phyloP scores from a whole-genome alignment of 2,797 vertebrate genomes.

The Gadopsis bispinosus region DNA sequence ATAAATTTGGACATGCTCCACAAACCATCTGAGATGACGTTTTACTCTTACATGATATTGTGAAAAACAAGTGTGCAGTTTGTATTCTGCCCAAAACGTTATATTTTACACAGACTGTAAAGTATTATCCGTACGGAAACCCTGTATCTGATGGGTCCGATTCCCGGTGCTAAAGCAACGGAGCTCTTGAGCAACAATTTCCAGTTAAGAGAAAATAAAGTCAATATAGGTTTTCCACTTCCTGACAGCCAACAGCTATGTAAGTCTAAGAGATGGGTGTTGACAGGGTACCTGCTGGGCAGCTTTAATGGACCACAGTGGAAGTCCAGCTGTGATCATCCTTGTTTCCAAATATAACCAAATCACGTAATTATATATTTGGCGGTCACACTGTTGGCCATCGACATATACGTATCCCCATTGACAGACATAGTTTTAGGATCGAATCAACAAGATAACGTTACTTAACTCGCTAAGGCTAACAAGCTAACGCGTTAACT shows the following conservation, averaged over 20 bases:
- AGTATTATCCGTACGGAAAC: not conserved
- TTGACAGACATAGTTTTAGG: not conserved
- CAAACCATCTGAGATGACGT: not conserved
- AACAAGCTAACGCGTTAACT: constrained; percentile 60
- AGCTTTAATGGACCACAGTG: not conserved
- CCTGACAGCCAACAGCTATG: not conserved
- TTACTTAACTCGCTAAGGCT: constrained; percentile 48
- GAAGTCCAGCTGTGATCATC: not conserved
- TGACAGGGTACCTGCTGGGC: not conserved
- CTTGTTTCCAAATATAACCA: not conserved
- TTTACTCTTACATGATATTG: not conserved
- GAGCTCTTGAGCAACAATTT: not conserved
- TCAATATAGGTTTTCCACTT: not conserved
- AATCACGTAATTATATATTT: fast-evolving
- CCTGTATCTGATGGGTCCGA: not conserved
- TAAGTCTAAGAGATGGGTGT: not conserved
- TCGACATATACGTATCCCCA: not conserved
- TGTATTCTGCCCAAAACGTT: not conserved
- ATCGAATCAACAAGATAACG: constrained; percentile 18
- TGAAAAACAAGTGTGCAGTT: not conserved
- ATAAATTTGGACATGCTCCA: too few relatives aligned
- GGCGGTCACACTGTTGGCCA: fast-evolving
- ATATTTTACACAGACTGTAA: not conserved
- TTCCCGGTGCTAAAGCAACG: not conserved
- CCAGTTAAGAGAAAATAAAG: not conserved